A percentile compares a stretch with the other conserved stretches of the same genome.
phyloP scores from a whole-genome alignment of 92 coral and sea anemone genomes.

The Parazoanthus swiftii region DNA sequence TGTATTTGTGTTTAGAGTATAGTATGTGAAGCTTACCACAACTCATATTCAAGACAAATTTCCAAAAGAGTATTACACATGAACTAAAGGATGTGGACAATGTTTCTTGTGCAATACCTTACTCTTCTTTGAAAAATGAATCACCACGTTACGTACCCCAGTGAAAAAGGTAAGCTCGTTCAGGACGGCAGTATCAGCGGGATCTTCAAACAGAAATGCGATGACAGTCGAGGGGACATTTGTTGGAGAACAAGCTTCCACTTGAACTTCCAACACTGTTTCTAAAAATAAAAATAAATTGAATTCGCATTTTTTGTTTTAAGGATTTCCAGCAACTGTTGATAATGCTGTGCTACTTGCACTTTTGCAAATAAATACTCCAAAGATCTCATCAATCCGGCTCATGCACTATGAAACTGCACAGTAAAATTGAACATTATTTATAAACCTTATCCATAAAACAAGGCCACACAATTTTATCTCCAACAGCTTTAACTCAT shows the following conservation, averaged over 20 bases:
- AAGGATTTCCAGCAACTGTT: not conserved
- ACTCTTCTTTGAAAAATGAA: not conserved
- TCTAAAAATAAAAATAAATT: not conserved
- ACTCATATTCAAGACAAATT: not conserved
- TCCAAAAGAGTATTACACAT: not conserved
- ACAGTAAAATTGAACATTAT: too few species aligned
- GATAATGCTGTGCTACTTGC: not conserved
- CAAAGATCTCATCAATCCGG: not conserved
- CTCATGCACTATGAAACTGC: too few species aligned
- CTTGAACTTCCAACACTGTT: conserved; percentile 4
- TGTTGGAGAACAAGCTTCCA: not conserved
- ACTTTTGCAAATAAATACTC: not conserved
- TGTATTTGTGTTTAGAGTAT: too few species aligned
- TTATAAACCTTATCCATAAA: too few species aligned
- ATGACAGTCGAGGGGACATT: not conserved
- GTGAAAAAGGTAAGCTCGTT: not conserved
- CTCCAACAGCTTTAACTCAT: not conserved
- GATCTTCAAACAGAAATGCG: conserved; percentile 22
- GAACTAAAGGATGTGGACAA: not conserved
- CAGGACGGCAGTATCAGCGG: not conserved
- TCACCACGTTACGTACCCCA: conserved; percentile 5
- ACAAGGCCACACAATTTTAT: too few species aligned
- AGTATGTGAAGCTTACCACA: not conserved
- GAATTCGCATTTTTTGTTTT: not conserved
- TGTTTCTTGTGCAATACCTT: too few species aligned